phyloP scores from a whole-genome alignment of 2,113 vertebrate species.

The Phalacrocorax pelagicus region DNA sequence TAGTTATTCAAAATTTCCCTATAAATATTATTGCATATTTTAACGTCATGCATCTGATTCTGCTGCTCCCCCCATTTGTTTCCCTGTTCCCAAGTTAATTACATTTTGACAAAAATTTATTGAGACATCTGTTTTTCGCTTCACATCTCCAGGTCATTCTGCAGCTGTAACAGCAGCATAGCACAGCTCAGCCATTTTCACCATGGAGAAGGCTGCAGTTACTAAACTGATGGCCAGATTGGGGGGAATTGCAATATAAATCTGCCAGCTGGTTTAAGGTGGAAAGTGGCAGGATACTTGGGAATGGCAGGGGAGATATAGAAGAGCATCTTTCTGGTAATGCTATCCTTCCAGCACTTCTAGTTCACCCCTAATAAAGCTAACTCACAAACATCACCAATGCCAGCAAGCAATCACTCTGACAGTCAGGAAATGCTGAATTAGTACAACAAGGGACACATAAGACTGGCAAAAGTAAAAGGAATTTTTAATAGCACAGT shows the following conservation, averaged over 20 bases:
- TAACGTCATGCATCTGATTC: slow-evolving; percentile 69
- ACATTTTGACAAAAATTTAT: slow-evolving; percentile 78
- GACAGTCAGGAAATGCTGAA: neutral
- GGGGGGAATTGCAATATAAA: neutral
- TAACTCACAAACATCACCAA: neutral
- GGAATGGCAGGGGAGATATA: neutral
- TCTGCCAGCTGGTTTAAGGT: neutral
- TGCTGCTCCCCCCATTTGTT: slow-evolving; percentile 63
- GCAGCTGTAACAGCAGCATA: neutral
- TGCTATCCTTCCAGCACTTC: neutral
- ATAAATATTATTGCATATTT: slow-evolving; percentile 65
- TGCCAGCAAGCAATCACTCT: neutral
- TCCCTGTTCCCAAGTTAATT: slow-evolving; percentile 74
- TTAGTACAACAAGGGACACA: neutral
- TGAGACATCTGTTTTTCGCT: slow-evolving; percentile 75
- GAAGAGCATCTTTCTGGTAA: neutral
- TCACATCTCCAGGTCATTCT: slow-evolving; percentile 71
- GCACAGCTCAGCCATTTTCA: neutral
- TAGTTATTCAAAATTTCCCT: slow-evolving; percentile 65
- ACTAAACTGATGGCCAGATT: neutral
- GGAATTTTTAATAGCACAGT: slow-evolving; percentile 28
- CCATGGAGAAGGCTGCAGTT: neutral
- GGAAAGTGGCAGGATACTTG: neutral
- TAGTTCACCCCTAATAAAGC: neutral
- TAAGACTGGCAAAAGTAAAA: neutral